Conservation (phyloP, 2,797 vertebrate species). For the Oryzias sinensis region DNA sequence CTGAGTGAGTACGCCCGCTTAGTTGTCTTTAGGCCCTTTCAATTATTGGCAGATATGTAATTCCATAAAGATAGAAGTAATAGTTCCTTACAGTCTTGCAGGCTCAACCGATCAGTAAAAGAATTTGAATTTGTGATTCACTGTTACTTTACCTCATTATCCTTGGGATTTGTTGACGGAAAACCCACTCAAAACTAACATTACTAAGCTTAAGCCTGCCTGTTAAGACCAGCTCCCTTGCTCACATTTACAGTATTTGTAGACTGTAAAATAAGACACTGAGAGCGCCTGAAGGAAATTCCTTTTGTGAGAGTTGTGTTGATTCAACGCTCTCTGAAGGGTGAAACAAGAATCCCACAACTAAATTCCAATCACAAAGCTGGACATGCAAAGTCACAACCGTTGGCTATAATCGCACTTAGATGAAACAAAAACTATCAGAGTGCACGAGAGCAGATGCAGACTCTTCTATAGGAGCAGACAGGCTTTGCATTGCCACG, state of each 20-base stretch:
- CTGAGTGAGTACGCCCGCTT: too few species aligned
- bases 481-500: constrained; percentile 62
- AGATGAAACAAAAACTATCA: too few species aligned
- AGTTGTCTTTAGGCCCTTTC: too few species aligned
- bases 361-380: neutral
- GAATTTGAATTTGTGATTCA: constrained; percentile 41
- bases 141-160: constrained; percentile 28
- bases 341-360: neutral
- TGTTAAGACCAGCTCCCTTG: constrained; percentile 24
- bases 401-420: too few species aligned
- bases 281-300: constrained; percentile 11
- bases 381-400: neutral
- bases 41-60: too few species aligned
- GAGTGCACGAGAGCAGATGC: too few species aligned
- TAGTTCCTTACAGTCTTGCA: constrained; percentile 40
- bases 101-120: constrained; percentile 12
- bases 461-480: neutral
- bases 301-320: constrained; percentile 31
- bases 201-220: constrained; percentile 2
- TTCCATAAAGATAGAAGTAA: constrained; percentile 30
- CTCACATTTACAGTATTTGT: constrained; percentile 12
- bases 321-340: neutral
- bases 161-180: constrained; percentile 28
- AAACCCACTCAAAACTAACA: constrained; percentile 6
- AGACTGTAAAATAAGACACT: constrained; percentile 11